These are phyloP conservation scores for Amphipoea oculea DNA, from an alignment of 2,888 invertebrate species.

Conservation along the genomic window DNA sequence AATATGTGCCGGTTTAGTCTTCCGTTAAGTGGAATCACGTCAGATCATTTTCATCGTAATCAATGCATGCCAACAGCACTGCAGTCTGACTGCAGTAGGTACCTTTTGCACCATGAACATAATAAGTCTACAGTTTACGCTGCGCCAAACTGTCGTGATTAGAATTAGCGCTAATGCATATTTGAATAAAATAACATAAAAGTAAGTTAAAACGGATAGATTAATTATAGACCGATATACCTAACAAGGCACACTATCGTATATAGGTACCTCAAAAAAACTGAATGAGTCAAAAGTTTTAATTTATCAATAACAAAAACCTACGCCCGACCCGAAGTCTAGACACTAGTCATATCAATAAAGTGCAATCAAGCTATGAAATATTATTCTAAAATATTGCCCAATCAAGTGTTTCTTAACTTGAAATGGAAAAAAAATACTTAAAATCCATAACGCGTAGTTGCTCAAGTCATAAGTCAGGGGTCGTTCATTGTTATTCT, in stretches of 20 bases:
- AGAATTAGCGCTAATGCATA: conserved; percentile 8
- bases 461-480: conserved; percentile 47
- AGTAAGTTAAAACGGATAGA: neutral
- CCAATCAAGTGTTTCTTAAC: conserved; percentile 4
- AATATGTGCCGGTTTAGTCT: neutral
- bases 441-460: neutral
- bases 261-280: neutral
- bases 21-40: conserved; percentile 6
- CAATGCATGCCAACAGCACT: neutral
- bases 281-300: neutral
- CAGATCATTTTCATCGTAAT: conserved; percentile 1
- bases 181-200: conserved; percentile 16
- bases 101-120: neutral
- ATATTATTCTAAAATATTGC: conserved; percentile 22
- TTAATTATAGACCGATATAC: neutral
- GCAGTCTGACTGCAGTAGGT: conserved; percentile 8
- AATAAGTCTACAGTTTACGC: neutral
- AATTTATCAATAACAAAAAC: neutral
- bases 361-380: conserved; percentile 16
- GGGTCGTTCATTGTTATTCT: conserved; percentile 51
- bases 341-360: neutral
- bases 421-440: conserved; percentile 8
- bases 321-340: neutral
- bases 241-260: neutral
- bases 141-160: conserved; percentile 24